Percentiles rank a stretch among this genome's conserved stretches.
Evolutionary conservation across 2,797 vertebrate species (phyloP).

Genomic region (Anabas testudineus): DNA sequence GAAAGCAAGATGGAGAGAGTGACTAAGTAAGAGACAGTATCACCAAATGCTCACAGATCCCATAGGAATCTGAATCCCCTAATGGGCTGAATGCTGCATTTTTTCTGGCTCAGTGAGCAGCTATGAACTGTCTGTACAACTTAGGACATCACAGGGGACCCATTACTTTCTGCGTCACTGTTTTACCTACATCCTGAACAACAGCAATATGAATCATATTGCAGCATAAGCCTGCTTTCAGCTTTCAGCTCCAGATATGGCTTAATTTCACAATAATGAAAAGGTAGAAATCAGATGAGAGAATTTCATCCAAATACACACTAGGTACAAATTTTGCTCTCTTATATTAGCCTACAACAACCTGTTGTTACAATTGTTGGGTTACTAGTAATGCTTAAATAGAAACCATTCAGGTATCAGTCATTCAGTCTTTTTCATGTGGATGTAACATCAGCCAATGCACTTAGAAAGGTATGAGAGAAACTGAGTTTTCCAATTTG

Average conservation of each 20-base stretch:
- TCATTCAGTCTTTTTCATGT: too few relatives aligned
- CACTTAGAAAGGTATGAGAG: too few relatives aligned
- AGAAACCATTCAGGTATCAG: neutral
- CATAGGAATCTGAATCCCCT: constrained; percentile 69
- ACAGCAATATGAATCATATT: constrained; percentile 11
- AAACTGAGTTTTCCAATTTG: too few relatives aligned
- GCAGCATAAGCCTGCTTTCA: constrained; percentile 21
- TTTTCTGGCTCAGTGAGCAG: constrained; percentile 67
- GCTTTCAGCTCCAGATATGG: neutral
- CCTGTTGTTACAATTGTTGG: neutral
- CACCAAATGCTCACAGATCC: constrained; percentile 55
- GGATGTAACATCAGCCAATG: too few relatives aligned
- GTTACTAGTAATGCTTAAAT: neutral
- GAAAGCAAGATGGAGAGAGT: constrained; percentile 10
- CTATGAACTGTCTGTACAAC: constrained; percentile 56
- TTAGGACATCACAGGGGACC: constrained; percentile 58
- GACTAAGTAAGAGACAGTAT: constrained; percentile 22
- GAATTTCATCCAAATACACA: constrained; percentile 1
- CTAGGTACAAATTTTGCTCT: neutral
- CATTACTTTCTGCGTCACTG: constrained; percentile 46
- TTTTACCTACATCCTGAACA: constrained; percentile 34
- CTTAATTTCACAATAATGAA: neutral
- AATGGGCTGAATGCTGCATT: constrained; percentile 56
- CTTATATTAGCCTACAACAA: neutral
- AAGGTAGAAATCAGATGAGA: neutral